Base-by-base conservation (phyloP, 2,888 invertebrate species). In the Apodemia mormo region DNA sequence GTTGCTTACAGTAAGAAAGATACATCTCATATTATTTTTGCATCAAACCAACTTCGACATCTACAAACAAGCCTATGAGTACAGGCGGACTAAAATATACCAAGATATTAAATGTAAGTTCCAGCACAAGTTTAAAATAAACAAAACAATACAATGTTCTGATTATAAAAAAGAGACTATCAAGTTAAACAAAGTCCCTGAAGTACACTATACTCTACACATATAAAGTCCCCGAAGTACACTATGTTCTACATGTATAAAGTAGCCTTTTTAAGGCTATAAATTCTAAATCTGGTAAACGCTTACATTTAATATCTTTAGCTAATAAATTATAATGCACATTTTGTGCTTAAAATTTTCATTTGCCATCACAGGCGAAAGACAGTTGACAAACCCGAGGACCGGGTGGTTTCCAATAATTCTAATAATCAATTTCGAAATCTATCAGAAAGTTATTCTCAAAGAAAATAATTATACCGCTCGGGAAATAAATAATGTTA, bases 361-460 rank as follows among this genome's bases (percentile, higher is more conserved):
- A 74, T 71, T 74, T 75, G 86, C 86, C 86, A 80, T 73, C 77
- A 74, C 75, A 74, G 85, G 85, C 85, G 79, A 79, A 77, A 80
- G 64, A 79, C 78, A 79, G 79, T 81, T 80, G 79, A 83, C 81
- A 81, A 82, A 79, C 85, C 88, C 85, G 68, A 76, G 54, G 45
- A 71, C 74, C 84, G 85, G 84, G 76, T 76, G 75, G 73, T 77
- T 83, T 75, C 85, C 65, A 54, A 65, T 69, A 88, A 86, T 81
- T 85, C 86, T 87, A 88, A 82, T 75, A 75, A 87, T 91, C 92
- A 92, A 91, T 92, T 92, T 92, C 92, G 91, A 92, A 76, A 90
- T 86, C 91, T 90, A 92, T 89, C 92, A 90, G 91, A 88, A 81
- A 82, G 79, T 82, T 81, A 69, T 73, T 67, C 70, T 72, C 64